Base-by-base conservation (phyloP, 2,113 vertebrate genomes). In the Plotosus lineatus region DNA sequence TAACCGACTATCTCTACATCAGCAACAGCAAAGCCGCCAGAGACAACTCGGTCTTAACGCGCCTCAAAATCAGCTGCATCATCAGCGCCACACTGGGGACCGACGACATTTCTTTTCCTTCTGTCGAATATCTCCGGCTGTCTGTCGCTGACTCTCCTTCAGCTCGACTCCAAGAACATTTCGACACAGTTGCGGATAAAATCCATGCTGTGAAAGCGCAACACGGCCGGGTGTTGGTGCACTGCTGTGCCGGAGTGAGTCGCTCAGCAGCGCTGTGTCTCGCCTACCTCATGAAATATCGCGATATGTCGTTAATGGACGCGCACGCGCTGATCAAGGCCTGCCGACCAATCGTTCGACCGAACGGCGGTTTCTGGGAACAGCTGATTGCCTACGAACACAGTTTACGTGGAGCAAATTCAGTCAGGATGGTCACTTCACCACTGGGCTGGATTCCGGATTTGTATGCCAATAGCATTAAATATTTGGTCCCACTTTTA, bases 191-290 rank as follows among this genome's bases (percentile, higher is more conserved):
- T 23, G 89, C 92, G 1, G 91, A 94, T 60, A 87, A 86, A n/a
- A 91, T 94, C 0, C 68, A 84, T 11, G 8, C 0, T 0, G 84
- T 77, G 0, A 87, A 78, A 0, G 84, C 80, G 26, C 2, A 58
- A 28, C 42, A 77, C 0, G 92, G 92, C 4, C 88, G 89, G 10
- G 92, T 90, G 0, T 2, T 94, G 26, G 87, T 94, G 31, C 92
- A 94, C 86, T 94, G 93, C 66, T 90, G 87, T 42, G 93, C 93
- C 1, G 93, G 93, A 0, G 91, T 94, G 73, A 94, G 93, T 75
- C 92, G 93, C 85, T 94, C 93, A 0, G 84, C 90, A 0, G n/a
- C 92, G 0, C 81, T 94, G 50, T 94, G 93, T 83, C 80, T 94
- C 75, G 93, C 90, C 2, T 94, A 91, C 17, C 90, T 94, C 63